Evolutionary conservation across 53 echinoderm and acorn worm species (phyloP).

Genomic region (Echinometra lucunter): DNA sequence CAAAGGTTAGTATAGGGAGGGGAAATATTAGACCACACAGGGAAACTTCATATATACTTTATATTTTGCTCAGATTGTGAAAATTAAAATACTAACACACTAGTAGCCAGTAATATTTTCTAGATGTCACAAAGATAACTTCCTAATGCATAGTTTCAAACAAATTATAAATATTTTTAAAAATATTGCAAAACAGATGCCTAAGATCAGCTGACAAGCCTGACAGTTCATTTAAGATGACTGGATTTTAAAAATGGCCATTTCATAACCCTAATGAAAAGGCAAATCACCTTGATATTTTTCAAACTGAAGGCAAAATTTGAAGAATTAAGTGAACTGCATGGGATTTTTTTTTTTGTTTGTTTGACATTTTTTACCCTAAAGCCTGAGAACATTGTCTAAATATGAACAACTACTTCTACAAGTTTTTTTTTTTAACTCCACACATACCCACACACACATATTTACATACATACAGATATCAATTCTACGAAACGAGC

Average conservation of each 20-base stretch:
- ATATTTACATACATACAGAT: too few relatives aligned
- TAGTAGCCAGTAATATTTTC: neutral
- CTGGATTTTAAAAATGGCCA: neutral
- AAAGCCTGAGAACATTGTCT: conserved; percentile 37
- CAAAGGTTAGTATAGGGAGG: neutral
- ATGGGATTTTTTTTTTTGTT: neutral
- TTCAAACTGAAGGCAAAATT: neutral
- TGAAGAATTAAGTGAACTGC: neutral
- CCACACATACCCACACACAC: neutral
- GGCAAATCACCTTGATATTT: neutral
- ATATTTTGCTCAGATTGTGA: neutral
- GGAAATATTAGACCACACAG: conserved; percentile 1
- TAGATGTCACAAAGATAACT: neutral
- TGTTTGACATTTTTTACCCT: neutral
- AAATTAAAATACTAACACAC: neutral
- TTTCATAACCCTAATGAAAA: neutral
- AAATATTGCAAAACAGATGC: neutral
- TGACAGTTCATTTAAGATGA: neutral
- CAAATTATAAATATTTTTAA: neutral
- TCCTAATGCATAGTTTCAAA: conserved; percentile 43
- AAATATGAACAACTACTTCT: conserved; percentile 13
- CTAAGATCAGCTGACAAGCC: neutral
- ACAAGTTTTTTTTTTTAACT: conserved; percentile 19
- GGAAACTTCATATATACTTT: conserved; percentile 3
- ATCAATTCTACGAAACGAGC: neutral